Base-by-base conservation (phyloP, 2,113 vertebrate genomes). In the Leptodactylus fuscus region DNA sequence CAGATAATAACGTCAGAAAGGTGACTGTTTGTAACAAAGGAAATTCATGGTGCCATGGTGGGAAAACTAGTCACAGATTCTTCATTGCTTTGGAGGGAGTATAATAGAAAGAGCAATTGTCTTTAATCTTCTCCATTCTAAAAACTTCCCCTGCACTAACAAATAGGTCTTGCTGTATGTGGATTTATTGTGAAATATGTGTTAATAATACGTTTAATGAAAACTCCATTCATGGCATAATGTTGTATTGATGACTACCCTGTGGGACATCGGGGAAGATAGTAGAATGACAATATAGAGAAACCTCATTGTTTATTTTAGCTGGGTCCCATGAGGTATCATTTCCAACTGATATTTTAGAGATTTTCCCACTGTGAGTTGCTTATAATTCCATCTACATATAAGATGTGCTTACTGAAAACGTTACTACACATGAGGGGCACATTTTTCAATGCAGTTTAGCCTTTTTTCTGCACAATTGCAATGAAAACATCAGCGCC, bases 61-160 rank as follows among this genome's bases (percentile, higher is more conserved):
- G 24, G 24, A 48, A 48, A 29, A 15, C 44, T 46, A 48, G 48
- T 46, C 24, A 18, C 11, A 44, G 11, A 75, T 5, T 49, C 12
- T 1, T 75, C 38, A 24, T 24, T 27, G 24, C 41, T 75, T 24
- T 48, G 41, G 41, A 75, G n/a, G 27, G 71, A 75, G n/a, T 49
- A 75, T 48, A 75, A 46, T 74, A 48, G 70, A 49, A 75, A 75
- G 5, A 49, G 12, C 2, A 49, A 75, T 48, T 48, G 44, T 75
- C n/a, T 75, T 49, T 48, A 46, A 75, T 75, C 44, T 16, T 75
- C n/a, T 48, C n/a, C 18, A 5, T 48, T 75, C 24, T 74, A 75
- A 75, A 49, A 48, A 29, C 13, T 5, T 73, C n/a, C n/a, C 5
- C 38, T 73, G 20, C 22, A 73, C 38, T 74, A 41, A 15, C 1